These are phyloP conservation scores for Passerculus sandwichensis DNA, from an alignment of 2,797 vertebrate species.

Conservation along the genomic window DNA sequence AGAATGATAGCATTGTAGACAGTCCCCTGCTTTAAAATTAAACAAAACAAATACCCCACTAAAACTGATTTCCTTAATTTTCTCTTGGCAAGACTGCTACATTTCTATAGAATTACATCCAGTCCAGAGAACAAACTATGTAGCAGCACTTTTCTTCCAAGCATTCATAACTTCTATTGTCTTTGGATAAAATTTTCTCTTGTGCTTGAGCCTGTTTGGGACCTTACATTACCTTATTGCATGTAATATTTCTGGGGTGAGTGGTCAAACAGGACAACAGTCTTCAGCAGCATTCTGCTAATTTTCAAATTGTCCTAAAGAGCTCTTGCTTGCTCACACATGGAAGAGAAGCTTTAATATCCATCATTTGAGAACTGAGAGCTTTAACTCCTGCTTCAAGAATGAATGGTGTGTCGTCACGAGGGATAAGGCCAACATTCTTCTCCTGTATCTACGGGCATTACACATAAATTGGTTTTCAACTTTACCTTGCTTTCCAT, in stretches of 20 bases:
- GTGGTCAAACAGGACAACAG: not conserved
- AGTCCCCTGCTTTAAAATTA: not conserved
- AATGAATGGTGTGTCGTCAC: accelerated
- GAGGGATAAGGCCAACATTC: not conserved
- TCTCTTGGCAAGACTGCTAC: constrained; percentile 28
- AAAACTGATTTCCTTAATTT: constrained; percentile 42
- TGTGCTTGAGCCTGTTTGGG: not conserved
- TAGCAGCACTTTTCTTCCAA: not conserved
- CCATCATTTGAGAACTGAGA: not conserved
- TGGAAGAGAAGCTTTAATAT: not conserved
- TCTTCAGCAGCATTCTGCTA: not conserved
- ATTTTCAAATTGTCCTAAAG: not conserved
- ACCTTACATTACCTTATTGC: not conserved
- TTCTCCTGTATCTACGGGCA: not conserved
- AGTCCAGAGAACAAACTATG: not conserved
- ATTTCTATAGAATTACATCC: constrained; percentile 38
- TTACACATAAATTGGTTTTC: not conserved
- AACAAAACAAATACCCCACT: not conserved
- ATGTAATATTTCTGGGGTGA: not conserved
- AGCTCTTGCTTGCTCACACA: not conserved
- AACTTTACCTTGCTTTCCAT: not conserved
- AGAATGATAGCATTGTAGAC: not conserved
- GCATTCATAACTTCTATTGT: not conserved
- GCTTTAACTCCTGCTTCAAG: not conserved
- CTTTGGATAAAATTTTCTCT: not conserved